Conservation (phyloP, 2,888 invertebrate species). For the Polyommatus icarus region DNA sequence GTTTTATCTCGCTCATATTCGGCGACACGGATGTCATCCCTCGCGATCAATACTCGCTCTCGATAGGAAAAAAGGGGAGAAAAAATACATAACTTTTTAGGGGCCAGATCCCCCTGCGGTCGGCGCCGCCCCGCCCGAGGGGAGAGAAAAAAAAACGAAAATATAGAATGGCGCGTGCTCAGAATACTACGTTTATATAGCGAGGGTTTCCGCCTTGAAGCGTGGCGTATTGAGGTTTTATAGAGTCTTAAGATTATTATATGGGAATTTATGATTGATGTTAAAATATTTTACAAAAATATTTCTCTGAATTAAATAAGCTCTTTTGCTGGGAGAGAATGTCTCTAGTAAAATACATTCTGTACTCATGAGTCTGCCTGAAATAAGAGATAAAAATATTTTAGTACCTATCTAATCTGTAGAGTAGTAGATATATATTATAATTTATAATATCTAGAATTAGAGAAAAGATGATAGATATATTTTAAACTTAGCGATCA, state of each 20-base stretch:
- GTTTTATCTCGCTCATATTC: background rate
- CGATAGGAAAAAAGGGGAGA: constrained; percentile 78
- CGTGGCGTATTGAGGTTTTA: background rate
- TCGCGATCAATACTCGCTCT: constrained; percentile 73
- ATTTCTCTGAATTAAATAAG: background rate
- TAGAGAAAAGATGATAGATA: no score
- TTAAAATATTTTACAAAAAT: background rate
- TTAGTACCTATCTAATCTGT: no score
- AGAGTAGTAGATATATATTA: no score
- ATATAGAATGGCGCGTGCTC: constrained; percentile 66
- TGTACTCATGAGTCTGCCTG: no score
- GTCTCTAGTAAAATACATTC: background rate
- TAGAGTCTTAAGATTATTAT: constrained; percentile 42
- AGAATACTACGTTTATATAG: constrained; percentile 73
- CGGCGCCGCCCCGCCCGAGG: constrained; percentile 48
- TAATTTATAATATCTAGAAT: no score
- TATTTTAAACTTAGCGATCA: no score
- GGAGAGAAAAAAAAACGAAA: constrained; percentile 59
- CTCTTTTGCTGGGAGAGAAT: background rate
- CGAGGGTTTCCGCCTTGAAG: constrained; percentile 44
- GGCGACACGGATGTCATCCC: constrained; percentile 28
- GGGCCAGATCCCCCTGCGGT: constrained; percentile 61
- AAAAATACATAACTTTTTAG: constrained; percentile 81
- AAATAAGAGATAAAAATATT: no score
- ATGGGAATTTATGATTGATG: constrained; percentile 45